Percentiles rank a stretch among this genome's conserved stretches.
phyloP scores from a whole-genome alignment of 2,797 vertebrate species.

The Xerus rutilus region DNA sequence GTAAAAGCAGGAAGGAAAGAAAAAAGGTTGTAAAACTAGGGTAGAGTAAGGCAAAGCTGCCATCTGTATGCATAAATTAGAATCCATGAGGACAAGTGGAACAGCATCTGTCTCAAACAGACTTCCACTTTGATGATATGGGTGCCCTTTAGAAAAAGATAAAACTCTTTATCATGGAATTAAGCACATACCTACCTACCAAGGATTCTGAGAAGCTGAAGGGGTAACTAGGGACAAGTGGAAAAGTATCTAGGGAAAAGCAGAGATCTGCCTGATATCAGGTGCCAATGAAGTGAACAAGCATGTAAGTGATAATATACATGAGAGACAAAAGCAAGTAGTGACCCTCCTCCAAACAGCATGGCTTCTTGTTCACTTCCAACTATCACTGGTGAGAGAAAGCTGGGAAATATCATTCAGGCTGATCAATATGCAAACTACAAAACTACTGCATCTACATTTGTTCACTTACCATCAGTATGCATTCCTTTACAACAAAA shows the following conservation, averaged over 20 bases:
- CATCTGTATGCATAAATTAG: too few species aligned
- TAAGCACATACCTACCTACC: neutral
- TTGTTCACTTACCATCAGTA: neutral
- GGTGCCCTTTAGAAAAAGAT: neutral
- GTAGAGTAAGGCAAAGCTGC: neutral
- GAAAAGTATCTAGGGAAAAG: too few species aligned
- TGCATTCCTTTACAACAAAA: neutral
- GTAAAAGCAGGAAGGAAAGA: neutral
- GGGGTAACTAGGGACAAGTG: neutral
- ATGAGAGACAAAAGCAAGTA: neutral
- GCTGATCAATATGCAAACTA: neutral
- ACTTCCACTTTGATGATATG: neutral
- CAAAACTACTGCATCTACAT: neutral
- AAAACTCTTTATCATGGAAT: neutral
- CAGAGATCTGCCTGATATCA: neutral
- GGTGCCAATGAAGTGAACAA: neutral
- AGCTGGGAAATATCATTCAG: neutral
- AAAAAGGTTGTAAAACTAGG: neutral
- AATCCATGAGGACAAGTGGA: neutral
- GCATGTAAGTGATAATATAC: neutral
- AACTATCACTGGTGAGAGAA: too few species aligned
- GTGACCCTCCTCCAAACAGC: neutral
- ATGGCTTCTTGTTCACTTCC: neutral
- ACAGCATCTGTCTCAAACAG: neutral
- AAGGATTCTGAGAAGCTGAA: neutral